Conservation (phyloP, 2,113 vertebrate genomes). For the Camelus dromedarius region DNA sequence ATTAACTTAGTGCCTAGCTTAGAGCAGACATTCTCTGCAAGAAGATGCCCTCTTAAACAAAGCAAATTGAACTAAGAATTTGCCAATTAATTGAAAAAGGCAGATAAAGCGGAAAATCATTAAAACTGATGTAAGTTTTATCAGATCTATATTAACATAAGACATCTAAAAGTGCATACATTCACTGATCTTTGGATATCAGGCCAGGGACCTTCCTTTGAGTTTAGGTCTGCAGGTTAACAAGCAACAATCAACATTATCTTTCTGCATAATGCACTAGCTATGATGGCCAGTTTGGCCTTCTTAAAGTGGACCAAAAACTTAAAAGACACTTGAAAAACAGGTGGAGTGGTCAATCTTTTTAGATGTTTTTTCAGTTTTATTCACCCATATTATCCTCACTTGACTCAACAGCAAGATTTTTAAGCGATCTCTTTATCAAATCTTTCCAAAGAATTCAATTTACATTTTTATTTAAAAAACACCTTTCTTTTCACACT, state of each 20-base stretch:
- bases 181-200: not conserved
- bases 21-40: not conserved
- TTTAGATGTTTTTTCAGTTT: not conserved
- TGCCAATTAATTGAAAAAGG: not conserved
- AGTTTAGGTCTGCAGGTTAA: not conserved
- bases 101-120: not conserved
- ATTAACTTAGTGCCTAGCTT: not conserved
- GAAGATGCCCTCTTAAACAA: not conserved
- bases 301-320: slow-evolving; percentile 3
- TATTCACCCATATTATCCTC: not conserved
- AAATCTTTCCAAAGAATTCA: slow-evolving; percentile 12
- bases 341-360: not conserved
- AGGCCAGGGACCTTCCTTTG: not conserved
- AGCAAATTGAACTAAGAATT: not conserved
- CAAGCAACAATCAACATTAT: not conserved
- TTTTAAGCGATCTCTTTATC: slow-evolving; percentile 13
- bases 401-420: slow-evolving; percentile 33
- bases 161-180: not conserved
- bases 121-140: not conserved
- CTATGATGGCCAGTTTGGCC: not conserved
- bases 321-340: slow-evolving; percentile 7
- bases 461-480: slow-evolving; percentile 8
- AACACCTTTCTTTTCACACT: not conserved
- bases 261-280: not conserved
- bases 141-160: not conserved